Evolutionary conservation across 1,140 invertebrate species (phyloP).

Genomic region (Eurosta solidaginis): DNA sequence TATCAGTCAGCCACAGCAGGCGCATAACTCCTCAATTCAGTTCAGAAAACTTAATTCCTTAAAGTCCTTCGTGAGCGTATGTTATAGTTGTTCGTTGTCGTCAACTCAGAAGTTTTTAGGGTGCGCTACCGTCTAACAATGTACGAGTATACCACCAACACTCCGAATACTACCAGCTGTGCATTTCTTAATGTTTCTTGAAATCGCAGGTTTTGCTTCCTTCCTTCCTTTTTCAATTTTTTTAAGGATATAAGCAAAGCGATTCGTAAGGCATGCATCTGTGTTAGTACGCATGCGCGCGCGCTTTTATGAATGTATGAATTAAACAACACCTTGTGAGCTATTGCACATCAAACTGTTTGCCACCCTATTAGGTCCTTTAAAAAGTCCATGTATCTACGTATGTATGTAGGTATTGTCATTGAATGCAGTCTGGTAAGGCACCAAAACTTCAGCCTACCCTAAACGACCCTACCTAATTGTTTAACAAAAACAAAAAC

Average conservation of each 20-base stretch:
- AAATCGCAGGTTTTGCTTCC: slow-evolving; percentile 16
- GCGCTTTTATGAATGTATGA: neutral
- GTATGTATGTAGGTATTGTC: neutral
- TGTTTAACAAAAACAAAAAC: slow-evolving; percentile 7
- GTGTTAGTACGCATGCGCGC: neutral
- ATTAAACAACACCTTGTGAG: neutral
- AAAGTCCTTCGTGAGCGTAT: neutral
- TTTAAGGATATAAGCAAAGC: neutral
- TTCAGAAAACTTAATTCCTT: neutral
- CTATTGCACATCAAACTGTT: neutral
- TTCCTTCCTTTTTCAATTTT: slow-evolving; percentile 16
- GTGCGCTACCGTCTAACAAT: slow-evolving; percentile 5
- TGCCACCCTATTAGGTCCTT: no score
- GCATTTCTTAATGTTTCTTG: neutral
- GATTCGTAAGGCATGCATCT: neutral
- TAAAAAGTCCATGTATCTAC: neutral
- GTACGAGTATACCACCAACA: neutral
- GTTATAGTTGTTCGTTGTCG: neutral
- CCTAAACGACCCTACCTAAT: slow-evolving; percentile 26
- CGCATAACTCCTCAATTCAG: no score
- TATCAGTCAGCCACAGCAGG: neutral
- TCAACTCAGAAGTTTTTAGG: slow-evolving; percentile 14
- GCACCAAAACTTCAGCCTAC: slow-evolving; percentile 21
- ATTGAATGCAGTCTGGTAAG: slow-evolving; percentile 19
- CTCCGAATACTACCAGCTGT: neutral